A percentile compares a stretch with the other conserved stretches of the same genome.
phyloP scores from a whole-genome alignment of 2,888 invertebrate species.

The Euspilapteryx auroguttella region DNA sequence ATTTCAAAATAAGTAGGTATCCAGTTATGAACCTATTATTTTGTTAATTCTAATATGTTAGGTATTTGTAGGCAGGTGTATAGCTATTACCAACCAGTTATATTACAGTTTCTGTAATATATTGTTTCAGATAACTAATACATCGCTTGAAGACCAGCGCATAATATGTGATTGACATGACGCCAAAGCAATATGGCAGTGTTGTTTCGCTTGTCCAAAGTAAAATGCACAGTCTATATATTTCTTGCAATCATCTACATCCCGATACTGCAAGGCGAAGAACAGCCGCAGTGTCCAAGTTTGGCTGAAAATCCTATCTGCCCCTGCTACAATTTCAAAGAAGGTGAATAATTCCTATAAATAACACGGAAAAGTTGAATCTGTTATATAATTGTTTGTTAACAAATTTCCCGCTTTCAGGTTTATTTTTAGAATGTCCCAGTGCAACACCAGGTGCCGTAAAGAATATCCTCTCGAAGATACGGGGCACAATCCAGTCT shows the following conservation, averaged over 20 bases:
- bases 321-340: conserved; percentile 91
- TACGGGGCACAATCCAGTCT: conserved; percentile 75
- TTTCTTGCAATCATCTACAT: conserved; percentile 48
- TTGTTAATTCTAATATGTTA: too few relatives aligned
- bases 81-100: too few relatives aligned
- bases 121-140: not conserved
- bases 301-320: conserved; percentile 79
- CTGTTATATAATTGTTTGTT: too few relatives aligned
- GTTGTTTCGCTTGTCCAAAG: conserved; percentile 32
- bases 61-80: too few relatives aligned
- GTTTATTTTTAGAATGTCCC: conserved; percentile 86
- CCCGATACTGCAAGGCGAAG: conserved; percentile 58
- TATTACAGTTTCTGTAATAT: too few relatives aligned
- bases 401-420: conserved; percentile 49
- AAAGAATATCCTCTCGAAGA: conserved; percentile 71
- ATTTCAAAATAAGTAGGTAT: too few relatives aligned
- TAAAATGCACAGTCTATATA: conserved; percentile 57
- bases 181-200: conserved; percentile 42
- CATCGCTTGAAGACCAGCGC: conserved; percentile 9
- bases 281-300: conserved; percentile 68
- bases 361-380: not conserved
- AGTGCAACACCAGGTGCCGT: conserved; percentile 77
- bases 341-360: conserved; percentile 64
- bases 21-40: too few relatives aligned
- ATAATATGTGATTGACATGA: conserved; percentile 54